Percentiles rank a stretch among this genome's conserved stretches.
These are phyloP conservation scores for Orycteropus afer DNA, from an alignment of 2,113 vertebrate species.

Conservation along the genomic window DNA sequence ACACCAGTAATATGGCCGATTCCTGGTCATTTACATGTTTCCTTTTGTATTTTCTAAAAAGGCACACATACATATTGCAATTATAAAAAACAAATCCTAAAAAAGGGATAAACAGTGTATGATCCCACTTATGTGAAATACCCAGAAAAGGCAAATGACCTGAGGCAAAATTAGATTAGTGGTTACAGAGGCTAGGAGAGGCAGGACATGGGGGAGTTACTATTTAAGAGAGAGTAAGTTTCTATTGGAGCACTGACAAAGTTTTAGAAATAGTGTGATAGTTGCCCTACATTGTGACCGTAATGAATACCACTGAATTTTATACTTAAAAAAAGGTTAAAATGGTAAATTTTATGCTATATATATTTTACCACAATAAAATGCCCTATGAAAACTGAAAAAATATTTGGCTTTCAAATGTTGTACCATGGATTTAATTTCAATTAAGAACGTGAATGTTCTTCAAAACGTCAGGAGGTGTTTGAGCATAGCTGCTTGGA, in stretches of 20 bases:
- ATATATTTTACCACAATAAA: not conserved
- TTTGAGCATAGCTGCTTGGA: not conserved
- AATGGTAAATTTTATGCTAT: not conserved
- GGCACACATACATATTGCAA: not conserved
- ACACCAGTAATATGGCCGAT: not conserved
- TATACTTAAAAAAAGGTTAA: not conserved
- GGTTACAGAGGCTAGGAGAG: not conserved
- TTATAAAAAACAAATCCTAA: not conserved
- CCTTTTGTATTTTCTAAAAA: conserved; percentile 28
- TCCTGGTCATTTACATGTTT: not conserved
- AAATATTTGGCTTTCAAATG: not conserved
- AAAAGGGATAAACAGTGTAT: not conserved
- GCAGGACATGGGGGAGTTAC: not conserved
- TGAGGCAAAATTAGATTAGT: not conserved
- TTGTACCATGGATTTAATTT: conserved; percentile 5
- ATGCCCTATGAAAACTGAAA: not conserved
- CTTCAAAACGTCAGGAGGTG: conserved; percentile 29
- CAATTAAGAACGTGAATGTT: not conserved
- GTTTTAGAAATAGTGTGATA: not conserved
- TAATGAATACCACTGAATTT: not conserved
- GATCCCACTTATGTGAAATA: not conserved
- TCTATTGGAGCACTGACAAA: not conserved
- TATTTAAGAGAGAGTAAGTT: not conserved
- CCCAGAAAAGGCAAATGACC: too few relatives aligned
- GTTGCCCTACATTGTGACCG: not conserved